Evolutionary conservation across 1,140 invertebrate genomes (phyloP).

Genomic region (Drosophila grimshawi): DNA sequence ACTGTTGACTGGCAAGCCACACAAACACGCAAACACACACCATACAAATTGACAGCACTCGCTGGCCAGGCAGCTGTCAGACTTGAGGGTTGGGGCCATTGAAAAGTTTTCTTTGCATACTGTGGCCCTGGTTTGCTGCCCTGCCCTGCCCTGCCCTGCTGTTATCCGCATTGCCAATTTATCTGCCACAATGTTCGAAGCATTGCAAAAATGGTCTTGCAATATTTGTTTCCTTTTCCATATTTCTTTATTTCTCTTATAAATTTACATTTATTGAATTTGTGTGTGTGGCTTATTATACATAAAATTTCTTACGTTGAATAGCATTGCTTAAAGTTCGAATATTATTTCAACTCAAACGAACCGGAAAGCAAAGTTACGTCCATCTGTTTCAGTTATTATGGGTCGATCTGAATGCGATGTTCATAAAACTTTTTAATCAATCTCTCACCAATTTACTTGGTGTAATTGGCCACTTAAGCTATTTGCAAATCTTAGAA

Average conservation of each 20-base stretch:
- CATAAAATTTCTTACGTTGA: background rate
- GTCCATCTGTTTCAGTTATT: too few species aligned
- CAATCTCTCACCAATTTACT: too few species aligned
- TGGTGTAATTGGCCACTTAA: too few species aligned
- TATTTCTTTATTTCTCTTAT: slow-evolving; percentile 1
- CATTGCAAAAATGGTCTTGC: slow-evolving; percentile 22
- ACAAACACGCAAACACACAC: slow-evolving; percentile 54
- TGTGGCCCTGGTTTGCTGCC: slow-evolving; percentile 11
- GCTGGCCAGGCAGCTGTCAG: slow-evolving; percentile 29
- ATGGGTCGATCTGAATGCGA: too few species aligned
- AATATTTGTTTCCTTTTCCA: slow-evolving; percentile 3
- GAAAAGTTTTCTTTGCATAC: slow-evolving; percentile 72
- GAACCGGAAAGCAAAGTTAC: too few species aligned
- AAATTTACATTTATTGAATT: slow-evolving; percentile 25
- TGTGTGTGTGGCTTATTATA: slow-evolving; percentile 3
- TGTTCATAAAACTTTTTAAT: too few species aligned
- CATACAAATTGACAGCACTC: slow-evolving; percentile 55
- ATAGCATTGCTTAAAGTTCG: background rate
- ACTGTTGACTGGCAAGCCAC: slow-evolving; percentile 69
- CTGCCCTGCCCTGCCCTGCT: slow-evolving; percentile 1
- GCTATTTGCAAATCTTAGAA: too few species aligned
- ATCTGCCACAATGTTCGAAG: slow-evolving; percentile 31
- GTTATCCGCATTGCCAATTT: slow-evolving; percentile 44
- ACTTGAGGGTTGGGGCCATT: slow-evolving; percentile 49
- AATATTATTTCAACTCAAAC: background rate